A percentile compares a stretch with the other conserved stretches of the same genome.
Evolutionary conservation across 2,888 invertebrate species (phyloP).

Genomic region (Drosophila borealis): DNA sequence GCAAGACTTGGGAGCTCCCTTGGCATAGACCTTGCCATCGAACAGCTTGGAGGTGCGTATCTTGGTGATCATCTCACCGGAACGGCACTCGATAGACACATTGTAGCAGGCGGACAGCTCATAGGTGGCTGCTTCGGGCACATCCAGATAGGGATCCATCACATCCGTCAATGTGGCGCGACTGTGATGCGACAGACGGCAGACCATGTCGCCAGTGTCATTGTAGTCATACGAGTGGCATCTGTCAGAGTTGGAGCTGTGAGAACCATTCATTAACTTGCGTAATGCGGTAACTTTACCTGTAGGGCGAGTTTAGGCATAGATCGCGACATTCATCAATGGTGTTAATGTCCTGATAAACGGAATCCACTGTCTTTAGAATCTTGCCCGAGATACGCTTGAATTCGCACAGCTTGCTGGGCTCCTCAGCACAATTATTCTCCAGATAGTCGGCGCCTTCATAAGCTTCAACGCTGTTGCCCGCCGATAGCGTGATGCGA

Average conservation of each 20-base stretch:
- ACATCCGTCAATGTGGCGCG: slow-evolving; percentile 94
- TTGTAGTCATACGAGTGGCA: slow-evolving; percentile 98
- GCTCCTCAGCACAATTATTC: slow-evolving; percentile 96
- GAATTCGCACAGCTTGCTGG: slow-evolving; percentile 97
- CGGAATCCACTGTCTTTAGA: slow-evolving; percentile 96
- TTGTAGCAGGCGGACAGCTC: slow-evolving; percentile 97
- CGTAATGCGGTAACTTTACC: slow-evolving; percentile 75
- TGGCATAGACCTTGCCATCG: slow-evolving; percentile 97
- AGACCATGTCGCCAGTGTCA: slow-evolving; percentile 96
- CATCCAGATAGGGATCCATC: slow-evolving; percentile 94
- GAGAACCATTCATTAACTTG: slow-evolving; percentile 19
- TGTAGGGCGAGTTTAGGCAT: slow-evolving; percentile 94
- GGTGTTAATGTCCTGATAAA: slow-evolving; percentile 94
- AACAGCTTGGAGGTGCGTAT: slow-evolving; percentile 96
- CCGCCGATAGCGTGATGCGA: slow-evolving; percentile 94
- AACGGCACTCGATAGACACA: slow-evolving; percentile 95
- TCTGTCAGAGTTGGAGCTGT: slow-evolving; percentile 81
- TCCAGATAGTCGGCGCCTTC: slow-evolving; percentile 93
- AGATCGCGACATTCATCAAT: slow-evolving; percentile 95
- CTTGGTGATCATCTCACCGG: slow-evolving; percentile 96
- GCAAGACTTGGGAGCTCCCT: slow-evolving; percentile 96
- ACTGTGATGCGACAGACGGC: slow-evolving; percentile 95
- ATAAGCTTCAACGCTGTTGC: slow-evolving; percentile 90
- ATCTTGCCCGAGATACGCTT: slow-evolving; percentile 95
- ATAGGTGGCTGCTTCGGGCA: slow-evolving; percentile 95